Base-by-base conservation (phyloP, 2,113 vertebrate species). In the Halcyon senegalensis region DNA sequence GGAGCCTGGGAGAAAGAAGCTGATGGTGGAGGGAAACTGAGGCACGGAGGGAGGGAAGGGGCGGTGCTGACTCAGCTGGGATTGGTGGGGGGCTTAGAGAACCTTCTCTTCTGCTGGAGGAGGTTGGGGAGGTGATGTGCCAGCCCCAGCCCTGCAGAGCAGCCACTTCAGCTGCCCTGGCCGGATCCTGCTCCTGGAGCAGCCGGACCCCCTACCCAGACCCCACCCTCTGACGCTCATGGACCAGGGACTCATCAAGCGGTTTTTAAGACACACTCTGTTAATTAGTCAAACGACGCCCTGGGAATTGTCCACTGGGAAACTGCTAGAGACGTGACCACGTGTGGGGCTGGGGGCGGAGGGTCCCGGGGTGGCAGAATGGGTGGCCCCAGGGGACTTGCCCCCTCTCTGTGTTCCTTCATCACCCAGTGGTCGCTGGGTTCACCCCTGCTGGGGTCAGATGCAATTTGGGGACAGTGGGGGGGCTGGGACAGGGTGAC, bases 241-340 rank as follows among this genome's bases (percentile, higher is more conserved):
- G 1, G 23, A 5, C 59, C 6, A 0, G 33, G 41, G 46, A 8
- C 33, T 13, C 4, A 12, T 10, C 77, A 9, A 3, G 62, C 0
- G 8, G 41, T 16, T 48, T 89, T 93, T 63, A 21, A 68, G 58
- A 28, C 72, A 19, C 68, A 4, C 1, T 16, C 21, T 55, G 28
- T 84, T 93, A 76, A 86, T 73, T 31, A 50, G 84, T 33, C 23
- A 66, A 87, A 77, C 0, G 24, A 19, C 1, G 1, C 27, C 58
- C 55, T 9, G 90, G 84, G 92, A 87, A 84, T 50, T 10, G 33
- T 15, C 77, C 39, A 0, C 63, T 2, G 76, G 68, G 87, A 86
- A 86, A 33, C 7, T 5, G 43, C 37, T 0, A 0, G 80, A 59
- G 67, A 58, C 0, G 0, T 0, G 1, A 41, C 51, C 31, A 48